Percentiles rank a stretch among this genome's conserved stretches.
phyloP scores from a whole-genome alignment of 2,888 invertebrate species.

The Cantharis nigra region DNA sequence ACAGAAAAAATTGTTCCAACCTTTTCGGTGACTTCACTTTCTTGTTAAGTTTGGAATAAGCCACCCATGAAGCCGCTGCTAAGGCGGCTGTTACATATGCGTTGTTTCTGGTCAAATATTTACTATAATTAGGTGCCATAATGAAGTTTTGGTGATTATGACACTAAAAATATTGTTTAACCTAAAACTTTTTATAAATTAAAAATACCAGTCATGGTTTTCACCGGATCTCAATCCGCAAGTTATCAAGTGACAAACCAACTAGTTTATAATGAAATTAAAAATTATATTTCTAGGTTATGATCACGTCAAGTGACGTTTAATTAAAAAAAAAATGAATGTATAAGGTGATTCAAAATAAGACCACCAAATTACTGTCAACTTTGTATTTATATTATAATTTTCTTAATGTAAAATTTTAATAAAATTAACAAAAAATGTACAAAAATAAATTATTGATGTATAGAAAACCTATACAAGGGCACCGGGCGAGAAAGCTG shows the following conservation, averaged over 20 bases:
- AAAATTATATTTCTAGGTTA: not conserved
- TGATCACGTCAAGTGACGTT: not conserved
- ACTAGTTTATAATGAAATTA: not conserved
- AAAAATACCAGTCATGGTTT: not conserved
- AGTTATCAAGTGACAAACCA: not conserved
- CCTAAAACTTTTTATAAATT: not conserved
- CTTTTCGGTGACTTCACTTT: constrained; percentile 38
- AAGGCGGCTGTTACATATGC: constrained; percentile 67
- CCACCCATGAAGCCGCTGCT: constrained; percentile 64
- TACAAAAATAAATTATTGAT: not conserved
- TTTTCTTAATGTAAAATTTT: not conserved
- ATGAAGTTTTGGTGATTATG: not conserved
- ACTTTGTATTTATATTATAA: not conserved
- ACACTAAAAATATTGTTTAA: not conserved
- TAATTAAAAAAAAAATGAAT: not conserved
- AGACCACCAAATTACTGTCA: not conserved
- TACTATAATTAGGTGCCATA: constrained; percentile 80
- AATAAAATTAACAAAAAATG: not conserved
- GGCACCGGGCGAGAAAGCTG: not conserved
- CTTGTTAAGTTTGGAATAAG: constrained; percentile 58
- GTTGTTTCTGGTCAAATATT: constrained; percentile 71
- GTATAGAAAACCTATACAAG: not conserved
- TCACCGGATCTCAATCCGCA: not conserved
- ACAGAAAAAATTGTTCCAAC: not conserved
- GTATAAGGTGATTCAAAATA: not conserved